Conservation (phyloP, 1,140 invertebrate genomes). For the Babylonia areolata region DNA sequence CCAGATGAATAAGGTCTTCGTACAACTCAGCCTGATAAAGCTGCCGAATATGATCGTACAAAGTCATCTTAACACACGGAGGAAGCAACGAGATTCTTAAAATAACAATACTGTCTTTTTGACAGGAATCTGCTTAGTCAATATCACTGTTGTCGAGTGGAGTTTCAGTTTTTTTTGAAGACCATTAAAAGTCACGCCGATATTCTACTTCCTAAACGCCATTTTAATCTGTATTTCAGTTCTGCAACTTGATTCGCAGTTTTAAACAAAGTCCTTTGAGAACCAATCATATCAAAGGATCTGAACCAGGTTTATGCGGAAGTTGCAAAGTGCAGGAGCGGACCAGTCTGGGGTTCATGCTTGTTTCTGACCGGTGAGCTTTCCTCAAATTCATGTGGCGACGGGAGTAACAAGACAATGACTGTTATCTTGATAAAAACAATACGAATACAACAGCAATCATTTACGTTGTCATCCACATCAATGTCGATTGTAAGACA, state of each 20-base stretch:
- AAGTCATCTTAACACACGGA: slow-evolving; percentile 58
- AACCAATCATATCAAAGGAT: neutral
- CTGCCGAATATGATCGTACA: slow-evolving; percentile 75
- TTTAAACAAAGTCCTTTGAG: neutral
- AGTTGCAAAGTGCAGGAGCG: too few species aligned
- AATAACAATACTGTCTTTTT: neutral
- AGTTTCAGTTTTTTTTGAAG: neutral
- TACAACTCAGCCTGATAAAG: slow-evolving; percentile 74
- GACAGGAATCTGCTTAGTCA: neutral
- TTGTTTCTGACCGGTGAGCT: too few species aligned
- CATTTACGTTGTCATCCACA: too few species aligned
- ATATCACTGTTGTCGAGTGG: neutral
- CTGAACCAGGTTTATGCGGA: neutral
- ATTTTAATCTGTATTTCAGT: neutral
- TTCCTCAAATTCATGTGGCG: too few species aligned
- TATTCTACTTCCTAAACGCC: neutral
- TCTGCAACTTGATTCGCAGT: neutral
- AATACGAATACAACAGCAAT: too few species aligned
- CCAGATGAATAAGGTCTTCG: slow-evolving; percentile 73
- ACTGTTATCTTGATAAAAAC: too few species aligned
- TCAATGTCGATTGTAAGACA: too few species aligned
- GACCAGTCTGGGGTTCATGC: too few species aligned
- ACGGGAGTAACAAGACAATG: too few species aligned
- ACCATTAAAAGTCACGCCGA: neutral
- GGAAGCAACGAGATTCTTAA: neutral